Conservation (phyloP, 1,140 invertebrate species). For the Episyrphus balteatus region DNA sequence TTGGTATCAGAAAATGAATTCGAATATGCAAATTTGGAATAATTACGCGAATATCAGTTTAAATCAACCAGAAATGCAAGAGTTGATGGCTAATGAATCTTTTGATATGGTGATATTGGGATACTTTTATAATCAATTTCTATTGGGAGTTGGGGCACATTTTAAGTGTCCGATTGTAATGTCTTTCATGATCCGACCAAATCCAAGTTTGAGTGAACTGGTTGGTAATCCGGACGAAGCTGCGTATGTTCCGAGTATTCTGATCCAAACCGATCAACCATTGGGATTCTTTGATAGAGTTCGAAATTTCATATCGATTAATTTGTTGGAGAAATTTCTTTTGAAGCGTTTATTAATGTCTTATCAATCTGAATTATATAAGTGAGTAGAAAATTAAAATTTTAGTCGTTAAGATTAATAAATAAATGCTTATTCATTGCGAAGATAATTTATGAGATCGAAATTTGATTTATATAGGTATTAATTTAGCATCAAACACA, state of each 20-base stretch:
- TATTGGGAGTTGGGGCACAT: neutral
- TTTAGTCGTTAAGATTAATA: no score
- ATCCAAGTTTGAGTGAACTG: neutral
- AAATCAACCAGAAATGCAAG: neutral
- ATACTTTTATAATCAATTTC: neutral
- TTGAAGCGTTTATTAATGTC: neutral
- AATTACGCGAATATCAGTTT: no score
- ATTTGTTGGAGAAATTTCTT: neutral
- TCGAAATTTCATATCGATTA: neutral
- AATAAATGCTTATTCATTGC: no score
- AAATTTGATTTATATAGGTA: no score
- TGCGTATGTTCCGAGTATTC: neutral
- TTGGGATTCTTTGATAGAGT: neutral
- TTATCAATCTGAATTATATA: neutral
- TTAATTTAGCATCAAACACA: no score
- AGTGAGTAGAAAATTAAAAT: neutral
- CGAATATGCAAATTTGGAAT: no score
- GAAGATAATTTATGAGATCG: no score
- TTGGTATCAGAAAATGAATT: no score
- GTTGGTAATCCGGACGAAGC: neutral
- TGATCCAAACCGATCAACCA: neutral
- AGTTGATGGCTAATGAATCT: neutral
- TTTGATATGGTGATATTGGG: slow-evolving; percentile 1
- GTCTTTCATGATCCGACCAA: neutral
- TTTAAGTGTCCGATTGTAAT: neutral